Base-by-base conservation (phyloP, 2,113 vertebrate genomes). In the Microcebus tavaratra region DNA sequence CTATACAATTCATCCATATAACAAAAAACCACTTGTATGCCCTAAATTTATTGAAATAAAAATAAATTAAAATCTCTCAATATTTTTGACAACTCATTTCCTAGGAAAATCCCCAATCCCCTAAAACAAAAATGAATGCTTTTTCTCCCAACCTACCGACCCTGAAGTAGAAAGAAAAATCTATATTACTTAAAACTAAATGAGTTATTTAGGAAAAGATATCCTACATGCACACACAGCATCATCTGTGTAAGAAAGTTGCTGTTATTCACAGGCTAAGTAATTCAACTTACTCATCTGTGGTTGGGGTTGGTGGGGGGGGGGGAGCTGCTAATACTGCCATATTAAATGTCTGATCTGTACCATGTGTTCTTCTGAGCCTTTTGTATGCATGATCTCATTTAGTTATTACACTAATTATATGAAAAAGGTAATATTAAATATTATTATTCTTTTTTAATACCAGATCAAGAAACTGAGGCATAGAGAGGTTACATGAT, bases 1-100 rank as follows among this genome's bases (percentile, higher is more conserved):
- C 61, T 63, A 29, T 63, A 27, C 27, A 13, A 63, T 29, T 63
- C 27, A 63, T 63, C 61, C 25, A 13, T 29, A 29, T 63, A 63
- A 63, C 61, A 63, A 29, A 63, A 63, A 63, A 29, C 61, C 61
- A 63, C 23, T 63, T 63, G 61, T 63, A 63, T 63, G 25, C 4
- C 61, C 61, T 63, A 63, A 63, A 63, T 63, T 63, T 63, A 63
- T 29, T 63, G 61, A 63, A 63, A 63, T 63, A 63, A 63, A 8
- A 13, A 9, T n/a, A 23, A 90, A 82, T 61, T 87, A 57, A 48
- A 63, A 55, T 55, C 29, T 70, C 36, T 39, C 91, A 96, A 68
- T 39, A 59, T 36, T 80, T 42, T 57, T 59, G 48, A 45, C 45
- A 88, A 14, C 6, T 73, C 1, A 45, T 68, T 2, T 3, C 31